phyloP scores from a whole-genome alignment of 2,113 vertebrate species.

The Pterocles orientalis region DNA sequence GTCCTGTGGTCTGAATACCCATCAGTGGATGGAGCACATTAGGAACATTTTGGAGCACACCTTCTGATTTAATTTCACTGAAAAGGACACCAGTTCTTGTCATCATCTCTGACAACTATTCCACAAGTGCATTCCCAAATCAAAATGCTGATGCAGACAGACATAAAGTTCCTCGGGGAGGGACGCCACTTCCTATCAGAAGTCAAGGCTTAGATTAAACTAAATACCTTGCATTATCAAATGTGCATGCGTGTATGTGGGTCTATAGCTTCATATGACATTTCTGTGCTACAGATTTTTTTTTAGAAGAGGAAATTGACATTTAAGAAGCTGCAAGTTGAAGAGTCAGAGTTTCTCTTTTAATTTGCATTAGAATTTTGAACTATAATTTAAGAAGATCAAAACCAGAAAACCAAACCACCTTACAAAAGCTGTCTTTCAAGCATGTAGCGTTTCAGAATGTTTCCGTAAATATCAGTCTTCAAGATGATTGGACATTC shows the following conservation, averaged over 20 bases:
- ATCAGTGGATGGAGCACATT: not conserved
- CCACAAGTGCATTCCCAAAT: not conserved
- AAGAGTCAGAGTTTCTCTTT: not conserved
- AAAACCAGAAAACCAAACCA: constrained; percentile 39
- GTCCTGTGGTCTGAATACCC: not conserved
- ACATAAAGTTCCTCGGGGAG: not conserved
- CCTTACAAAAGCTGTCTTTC: not conserved
- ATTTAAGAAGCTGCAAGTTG: not conserved
- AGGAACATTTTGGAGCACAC: not conserved
- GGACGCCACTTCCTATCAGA: not conserved
- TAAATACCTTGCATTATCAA: not conserved
- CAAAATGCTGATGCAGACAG: not conserved
- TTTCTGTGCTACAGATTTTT: not conserved
- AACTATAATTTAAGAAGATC: constrained; percentile 7
- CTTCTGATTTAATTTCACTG: not conserved
- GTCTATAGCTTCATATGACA: not conserved
- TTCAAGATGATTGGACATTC: constrained; percentile 4
- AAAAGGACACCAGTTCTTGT: not conserved
- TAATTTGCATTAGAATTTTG: not conserved
- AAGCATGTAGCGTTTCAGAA: not conserved
- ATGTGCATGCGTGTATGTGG: not conserved
- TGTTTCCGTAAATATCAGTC: not conserved
- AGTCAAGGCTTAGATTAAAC: not conserved
- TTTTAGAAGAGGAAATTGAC: not conserved
- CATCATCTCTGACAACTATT: not conserved